phyloP scores from a whole-genome alignment of 2,888 invertebrate species.

The Lordiphosa fenestrarum region DNA sequence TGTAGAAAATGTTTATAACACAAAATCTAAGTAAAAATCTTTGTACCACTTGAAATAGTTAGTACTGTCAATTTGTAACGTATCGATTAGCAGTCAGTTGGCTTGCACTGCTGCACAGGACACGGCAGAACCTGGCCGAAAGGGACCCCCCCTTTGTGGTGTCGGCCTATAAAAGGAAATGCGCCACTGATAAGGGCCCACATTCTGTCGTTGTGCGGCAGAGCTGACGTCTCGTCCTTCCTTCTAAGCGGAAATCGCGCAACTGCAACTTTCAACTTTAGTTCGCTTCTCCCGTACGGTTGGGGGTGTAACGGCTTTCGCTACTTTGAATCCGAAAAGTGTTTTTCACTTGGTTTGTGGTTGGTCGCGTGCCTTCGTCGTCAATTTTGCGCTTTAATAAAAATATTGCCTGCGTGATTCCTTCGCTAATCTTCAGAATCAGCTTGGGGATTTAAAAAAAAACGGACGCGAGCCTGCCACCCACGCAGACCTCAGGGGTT shows the following conservation, averaged over 20 bases:
- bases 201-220: constrained; percentile 77
- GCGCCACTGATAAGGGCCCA: constrained; percentile 73
- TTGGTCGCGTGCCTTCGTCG: constrained; percentile 24
- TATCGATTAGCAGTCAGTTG: too few relatives aligned
- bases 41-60: too few relatives aligned
- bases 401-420: constrained; percentile 54
- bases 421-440: constrained; percentile 47
- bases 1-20: constrained; percentile 2
- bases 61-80: background rate
- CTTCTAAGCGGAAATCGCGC: constrained; percentile 35
- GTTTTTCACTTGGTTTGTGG: background rate
- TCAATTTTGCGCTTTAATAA: constrained; percentile 53
- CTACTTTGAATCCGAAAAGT: constrained; percentile 17
- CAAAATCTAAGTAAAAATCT: background rate
- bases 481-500: constrained; percentile 25
- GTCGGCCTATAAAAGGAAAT: constrained; percentile 78
- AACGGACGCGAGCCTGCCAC: constrained; percentile 16
- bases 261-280: constrained; percentile 20
- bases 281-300: constrained; percentile 39
- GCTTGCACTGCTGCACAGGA: background rate
- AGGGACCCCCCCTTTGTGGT: constrained; percentile 1
- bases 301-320: constrained; percentile 22
- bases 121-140: background rate
- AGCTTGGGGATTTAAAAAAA: constrained; percentile 22
- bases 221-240: constrained; percentile 62